phyloP scores from a whole-genome alignment of 2,888 invertebrate genomes.

The Aporophyla lueneburgensis region DNA sequence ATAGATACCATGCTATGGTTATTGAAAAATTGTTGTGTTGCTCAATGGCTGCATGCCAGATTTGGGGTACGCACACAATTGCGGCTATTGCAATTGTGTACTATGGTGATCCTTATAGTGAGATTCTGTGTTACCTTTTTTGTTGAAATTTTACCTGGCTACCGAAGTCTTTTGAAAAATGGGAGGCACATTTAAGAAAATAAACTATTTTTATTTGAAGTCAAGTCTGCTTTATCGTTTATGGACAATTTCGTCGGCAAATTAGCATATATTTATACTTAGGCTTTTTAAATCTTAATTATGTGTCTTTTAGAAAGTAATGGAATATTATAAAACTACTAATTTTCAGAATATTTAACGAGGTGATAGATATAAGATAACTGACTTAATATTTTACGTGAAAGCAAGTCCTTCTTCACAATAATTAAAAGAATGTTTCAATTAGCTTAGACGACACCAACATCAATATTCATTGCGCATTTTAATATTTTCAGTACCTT shows the following conservation, averaged over 20 bases:
- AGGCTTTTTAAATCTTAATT: neutral
- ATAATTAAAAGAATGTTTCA: slow-evolving; percentile 10
- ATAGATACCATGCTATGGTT: slow-evolving; percentile 18
- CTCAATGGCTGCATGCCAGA: slow-evolving; percentile 36
- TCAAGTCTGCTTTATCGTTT: neutral
- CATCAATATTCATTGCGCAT: slow-evolving; percentile 9
- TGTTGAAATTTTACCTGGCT: neutral
- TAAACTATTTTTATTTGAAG: no score
- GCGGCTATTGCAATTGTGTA: neutral
- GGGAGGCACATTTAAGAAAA: neutral
- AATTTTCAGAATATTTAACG: neutral
- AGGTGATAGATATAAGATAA: neutral
- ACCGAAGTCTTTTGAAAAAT: neutral
- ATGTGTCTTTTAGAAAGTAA: neutral
- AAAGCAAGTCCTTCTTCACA: neutral
- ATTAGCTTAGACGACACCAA: neutral
- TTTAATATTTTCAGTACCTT: slow-evolving; percentile 23
- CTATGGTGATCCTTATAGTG: neutral
- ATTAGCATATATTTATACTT: no score
- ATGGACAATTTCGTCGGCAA: neutral
- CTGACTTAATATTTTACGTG: neutral
- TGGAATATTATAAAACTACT: neutral
- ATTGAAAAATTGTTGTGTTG: slow-evolving; percentile 14
- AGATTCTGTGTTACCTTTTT: no score
- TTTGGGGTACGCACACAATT: neutral